Evolutionary conservation across 1,140 invertebrate species (phyloP).

Genomic region (Pachypsylla venusta): DNA sequence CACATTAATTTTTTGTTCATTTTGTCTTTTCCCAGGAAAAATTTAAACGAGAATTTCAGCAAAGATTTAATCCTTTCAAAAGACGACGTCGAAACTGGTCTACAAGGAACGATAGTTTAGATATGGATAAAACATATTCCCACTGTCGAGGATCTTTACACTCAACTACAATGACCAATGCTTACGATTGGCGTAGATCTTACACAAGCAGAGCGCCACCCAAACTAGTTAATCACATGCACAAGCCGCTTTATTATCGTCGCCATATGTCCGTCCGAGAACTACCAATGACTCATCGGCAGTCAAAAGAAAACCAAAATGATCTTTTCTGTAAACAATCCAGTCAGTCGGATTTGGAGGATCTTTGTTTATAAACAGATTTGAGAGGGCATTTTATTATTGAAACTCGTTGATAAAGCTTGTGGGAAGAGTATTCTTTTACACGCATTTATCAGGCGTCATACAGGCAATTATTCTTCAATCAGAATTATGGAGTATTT

Average conservation of each 20-base stretch:
- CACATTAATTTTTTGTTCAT: no score
- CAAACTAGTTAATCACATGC: background rate
- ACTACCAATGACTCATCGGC: background rate
- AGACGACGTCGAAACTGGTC: slow-evolving; percentile 28
- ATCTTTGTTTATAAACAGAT: slow-evolving; percentile 20
- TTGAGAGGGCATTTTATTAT: no score
- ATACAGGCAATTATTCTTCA: no score
- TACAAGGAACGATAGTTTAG: slow-evolving; percentile 28
- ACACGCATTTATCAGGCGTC: no score
- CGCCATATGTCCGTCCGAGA: background rate
- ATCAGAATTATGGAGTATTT: no score
- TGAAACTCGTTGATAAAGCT: no score
- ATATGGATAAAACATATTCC: slow-evolving; percentile 24
- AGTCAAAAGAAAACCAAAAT: slow-evolving; percentile 15
- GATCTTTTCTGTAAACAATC: slow-evolving; percentile 15
- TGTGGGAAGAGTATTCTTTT: no score
- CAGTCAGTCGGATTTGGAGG: slow-evolving; percentile 19
- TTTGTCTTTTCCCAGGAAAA: slow-evolving; percentile 41
- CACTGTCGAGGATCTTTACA: slow-evolving; percentile 14
- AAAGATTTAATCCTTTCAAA: slow-evolving; percentile 39
- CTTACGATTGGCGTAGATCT: slow-evolving; percentile 13
- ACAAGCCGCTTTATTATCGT: background rate
- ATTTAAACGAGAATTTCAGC: slow-evolving; percentile 52
- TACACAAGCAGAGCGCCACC: background rate
- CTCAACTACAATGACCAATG: slow-evolving; percentile 16